These are phyloP conservation scores for Puma concolor DNA, from an alignment of 2,113 vertebrate genomes.

Conservation along the genomic window DNA sequence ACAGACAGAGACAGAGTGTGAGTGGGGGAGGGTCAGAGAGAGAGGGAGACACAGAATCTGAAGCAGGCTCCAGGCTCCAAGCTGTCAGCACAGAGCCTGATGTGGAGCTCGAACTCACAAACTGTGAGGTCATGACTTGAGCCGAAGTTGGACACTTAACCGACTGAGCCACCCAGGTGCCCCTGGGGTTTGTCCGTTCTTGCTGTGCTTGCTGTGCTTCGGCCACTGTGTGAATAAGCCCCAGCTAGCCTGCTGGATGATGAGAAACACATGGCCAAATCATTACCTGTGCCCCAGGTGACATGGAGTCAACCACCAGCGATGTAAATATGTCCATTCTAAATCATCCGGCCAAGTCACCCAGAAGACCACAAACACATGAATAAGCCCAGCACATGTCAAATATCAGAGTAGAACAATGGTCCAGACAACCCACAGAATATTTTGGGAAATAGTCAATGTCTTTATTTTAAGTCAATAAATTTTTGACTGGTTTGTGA, in stretches of 20 bases:
- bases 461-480: not conserved
- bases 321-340: not conserved
- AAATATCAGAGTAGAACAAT: not conserved
- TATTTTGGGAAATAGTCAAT: constrained; percentile 3
- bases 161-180: too few relatives aligned
- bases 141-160: too few relatives aligned
- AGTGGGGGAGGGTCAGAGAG: too few relatives aligned
- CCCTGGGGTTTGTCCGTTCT: not conserved
- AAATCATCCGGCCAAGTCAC: not conserved
- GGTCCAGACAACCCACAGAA: not conserved
- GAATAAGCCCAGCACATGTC: not conserved
- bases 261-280: not conserved
- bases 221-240: not conserved
- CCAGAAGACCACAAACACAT: not conserved
- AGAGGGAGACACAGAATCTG: too few relatives aligned
- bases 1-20: too few relatives aligned
- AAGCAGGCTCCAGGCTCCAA: too few relatives aligned
- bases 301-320: not conserved
- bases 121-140: too few relatives aligned
- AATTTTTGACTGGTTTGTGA: not conserved
- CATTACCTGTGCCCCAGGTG: not conserved
- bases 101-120: too few relatives aligned
- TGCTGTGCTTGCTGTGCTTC: not conserved
- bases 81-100: too few relatives aligned
- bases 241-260: not conserved